Percentiles rank a stretch among this genome's conserved stretches.
phyloP scores from a whole-genome alignment of 2,113 vertebrate species.

The Esox niger region DNA sequence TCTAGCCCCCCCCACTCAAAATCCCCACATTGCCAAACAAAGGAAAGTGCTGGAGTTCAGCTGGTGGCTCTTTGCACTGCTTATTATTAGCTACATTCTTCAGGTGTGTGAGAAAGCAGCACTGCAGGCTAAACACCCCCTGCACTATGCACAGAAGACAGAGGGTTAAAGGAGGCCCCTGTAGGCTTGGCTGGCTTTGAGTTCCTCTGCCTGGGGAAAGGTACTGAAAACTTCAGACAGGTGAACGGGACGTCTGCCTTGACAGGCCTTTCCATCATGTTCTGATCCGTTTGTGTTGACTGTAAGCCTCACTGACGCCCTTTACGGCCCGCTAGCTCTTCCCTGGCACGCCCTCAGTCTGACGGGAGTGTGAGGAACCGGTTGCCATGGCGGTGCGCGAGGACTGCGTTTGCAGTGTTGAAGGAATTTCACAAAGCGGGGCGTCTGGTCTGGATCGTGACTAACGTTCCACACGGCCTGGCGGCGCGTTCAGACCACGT shows the following conservation, averaged over 20 bases:
- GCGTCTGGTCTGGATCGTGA: background rate
- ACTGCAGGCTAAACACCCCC: background rate
- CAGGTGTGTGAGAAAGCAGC: background rate
- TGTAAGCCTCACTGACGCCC: too few relatives aligned
- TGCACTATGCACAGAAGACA: too few relatives aligned
- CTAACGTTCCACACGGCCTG: background rate
- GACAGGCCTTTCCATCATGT: too few relatives aligned
- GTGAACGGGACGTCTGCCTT: too few relatives aligned
- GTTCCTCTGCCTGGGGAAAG: too few relatives aligned
- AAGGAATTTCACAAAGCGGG: constrained; percentile 6
- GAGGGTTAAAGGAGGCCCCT: too few relatives aligned
- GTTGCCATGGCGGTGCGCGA: constrained; percentile 31
- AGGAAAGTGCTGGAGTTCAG: constrained; percentile 9
- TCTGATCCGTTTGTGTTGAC: too few relatives aligned
- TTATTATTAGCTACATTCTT: background rate
- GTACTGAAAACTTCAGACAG: too few relatives aligned
- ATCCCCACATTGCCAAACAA: too few relatives aligned
- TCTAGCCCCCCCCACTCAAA: background rate
- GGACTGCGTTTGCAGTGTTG: constrained; percentile 17
- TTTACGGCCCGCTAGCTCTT: too few relatives aligned
- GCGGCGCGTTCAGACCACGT: background rate
- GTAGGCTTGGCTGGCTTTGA: too few relatives aligned
- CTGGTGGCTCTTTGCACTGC: too few relatives aligned
- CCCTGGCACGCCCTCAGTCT: constrained; percentile 26
- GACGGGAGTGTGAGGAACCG: constrained; percentile 28